A percentile compares a stretch with the other conserved stretches of the same genome.
phyloP scores from a whole-genome alignment of 2,113 vertebrate species.

The Amphilophus citrinellus region DNA sequence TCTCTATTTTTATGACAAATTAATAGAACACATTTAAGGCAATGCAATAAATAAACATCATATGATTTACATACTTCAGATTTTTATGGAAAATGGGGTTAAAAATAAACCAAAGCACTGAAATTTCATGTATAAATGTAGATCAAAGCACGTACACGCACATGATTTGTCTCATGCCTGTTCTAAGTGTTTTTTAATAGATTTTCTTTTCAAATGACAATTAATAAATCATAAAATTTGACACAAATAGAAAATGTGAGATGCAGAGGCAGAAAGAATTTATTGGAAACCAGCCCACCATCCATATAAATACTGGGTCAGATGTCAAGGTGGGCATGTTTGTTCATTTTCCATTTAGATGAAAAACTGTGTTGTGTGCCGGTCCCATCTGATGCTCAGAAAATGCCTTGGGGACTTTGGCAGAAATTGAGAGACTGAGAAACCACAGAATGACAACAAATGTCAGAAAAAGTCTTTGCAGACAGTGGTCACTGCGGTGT shows the following conservation, averaged over 20 bases:
- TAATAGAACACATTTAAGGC: neutral
- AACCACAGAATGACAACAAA: constrained; percentile 58
- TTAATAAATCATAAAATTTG: neutral
- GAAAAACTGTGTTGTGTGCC: constrained; percentile 37
- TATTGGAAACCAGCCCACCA: constrained; percentile 8
- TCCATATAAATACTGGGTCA: constrained; percentile 66
- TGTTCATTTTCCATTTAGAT: constrained; percentile 51
- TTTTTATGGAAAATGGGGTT: neutral
- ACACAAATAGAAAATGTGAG: neutral
- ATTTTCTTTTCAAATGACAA: neutral
- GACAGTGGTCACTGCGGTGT: constrained; percentile 52
- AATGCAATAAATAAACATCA: neutral
- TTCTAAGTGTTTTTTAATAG: neutral
- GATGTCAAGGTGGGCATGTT: constrained; percentile 66
- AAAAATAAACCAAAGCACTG: neutral
- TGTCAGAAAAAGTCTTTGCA: constrained; percentile 8
- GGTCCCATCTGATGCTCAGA: constrained; percentile 23
- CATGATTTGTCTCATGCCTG: neutral
- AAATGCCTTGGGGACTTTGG: constrained; percentile 21
- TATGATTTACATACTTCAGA: neutral
- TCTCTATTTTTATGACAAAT: neutral
- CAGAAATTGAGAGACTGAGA: constrained; percentile 45
- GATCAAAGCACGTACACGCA: neutral
- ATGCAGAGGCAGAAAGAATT: neutral
- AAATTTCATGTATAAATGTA: neutral